A percentile compares a stretch with the other conserved stretches of the same genome.
Conservation (phyloP, 1,140 invertebrate species). For the Leptinotarsa texana region DNA sequence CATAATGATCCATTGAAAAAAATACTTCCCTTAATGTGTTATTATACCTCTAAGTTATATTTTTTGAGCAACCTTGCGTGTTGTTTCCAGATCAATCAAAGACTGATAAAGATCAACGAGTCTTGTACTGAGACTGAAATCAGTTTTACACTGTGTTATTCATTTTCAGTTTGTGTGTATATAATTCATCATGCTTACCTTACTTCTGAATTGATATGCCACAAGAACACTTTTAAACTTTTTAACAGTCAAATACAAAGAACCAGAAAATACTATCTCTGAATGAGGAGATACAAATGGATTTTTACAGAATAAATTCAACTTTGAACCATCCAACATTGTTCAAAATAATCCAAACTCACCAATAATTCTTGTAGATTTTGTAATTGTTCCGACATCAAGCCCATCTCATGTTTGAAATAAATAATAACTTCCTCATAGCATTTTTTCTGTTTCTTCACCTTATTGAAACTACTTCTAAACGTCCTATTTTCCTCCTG, state of each 20-base stretch:
- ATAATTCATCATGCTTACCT: too few relatives aligned
- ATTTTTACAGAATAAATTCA: neutral
- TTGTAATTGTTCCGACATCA: slow-evolving; percentile 44
- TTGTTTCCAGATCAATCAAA: too few relatives aligned
- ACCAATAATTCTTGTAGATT: slow-evolving; percentile 45
- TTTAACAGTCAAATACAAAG: neutral
- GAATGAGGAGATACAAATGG: too few relatives aligned
- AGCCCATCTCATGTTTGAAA: slow-evolving; percentile 46
- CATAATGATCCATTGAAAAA: too few relatives aligned
- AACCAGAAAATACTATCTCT: neutral
- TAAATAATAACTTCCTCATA: slow-evolving; percentile 44
- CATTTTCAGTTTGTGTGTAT: too few relatives aligned
- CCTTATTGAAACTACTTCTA: slow-evolving; percentile 39
- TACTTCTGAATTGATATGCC: neutral
- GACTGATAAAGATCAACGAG: too few relatives aligned
- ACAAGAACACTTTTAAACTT: slow-evolving; percentile 4
- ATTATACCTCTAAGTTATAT: too few relatives aligned
- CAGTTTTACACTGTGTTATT: too few relatives aligned
- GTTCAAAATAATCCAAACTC: slow-evolving; percentile 19
- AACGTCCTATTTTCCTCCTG: slow-evolving; percentile 28
- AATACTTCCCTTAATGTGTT: too few relatives aligned
- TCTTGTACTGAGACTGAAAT: too few relatives aligned
- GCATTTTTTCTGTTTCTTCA: slow-evolving; percentile 42
- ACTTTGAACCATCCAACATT: too few relatives aligned
- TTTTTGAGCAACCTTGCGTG: too few relatives aligned